Base-by-base conservation (phyloP, 2,797 vertebrate species). In the Kryptopterus vitreolus region DNA sequence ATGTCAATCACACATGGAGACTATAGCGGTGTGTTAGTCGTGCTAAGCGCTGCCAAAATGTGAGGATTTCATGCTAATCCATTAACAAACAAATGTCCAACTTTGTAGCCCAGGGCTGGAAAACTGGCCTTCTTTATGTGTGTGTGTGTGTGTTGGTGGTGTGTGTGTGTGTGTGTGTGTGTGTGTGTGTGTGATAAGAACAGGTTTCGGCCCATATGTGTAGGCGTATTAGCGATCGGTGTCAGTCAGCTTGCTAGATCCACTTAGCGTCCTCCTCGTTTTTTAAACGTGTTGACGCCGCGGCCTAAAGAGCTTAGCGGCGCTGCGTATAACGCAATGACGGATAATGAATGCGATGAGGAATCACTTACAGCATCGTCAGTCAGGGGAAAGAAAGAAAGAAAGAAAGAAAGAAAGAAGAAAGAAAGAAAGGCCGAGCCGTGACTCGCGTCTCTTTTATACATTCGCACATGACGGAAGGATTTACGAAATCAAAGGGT, bases 231-330 rank as follows among this genome's bases (percentile, higher is more conserved):
- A 92, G 86, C 85, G 83, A 85, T 83, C 78, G 89, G 88, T 90
- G 74, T 85, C 73, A 85, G 78, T 85, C 78, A 65, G 82, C 81
- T 81, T 79, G 58, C 81, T 89, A 90, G 91, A 93, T 92, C 90
- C 88, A 88, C 89, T 93, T 92, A 93, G 92, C 91, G 85, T 90
- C 89, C 87, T 91, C 88, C 89, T 88, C 86, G 10, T 52, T 92
- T n/a, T 88, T n/a, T 88, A 89, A 90, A 91, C 88, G 87, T 91
- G 91, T 92, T 92, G 91, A 92, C 89, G 90, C 87, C 89, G 88
- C 89, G 89, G 77, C 90, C 88, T 90, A 90, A 93, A 91, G 90
- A 86, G 91, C 90, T 93, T 93, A 92, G 87, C 87, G 79, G 89
- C 89, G 89, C 88, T 87, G 89, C 88, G 91, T 91, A 92, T 91